Conservation (phyloP, 2,113 vertebrate species). For the Bubo blakistoni region DNA sequence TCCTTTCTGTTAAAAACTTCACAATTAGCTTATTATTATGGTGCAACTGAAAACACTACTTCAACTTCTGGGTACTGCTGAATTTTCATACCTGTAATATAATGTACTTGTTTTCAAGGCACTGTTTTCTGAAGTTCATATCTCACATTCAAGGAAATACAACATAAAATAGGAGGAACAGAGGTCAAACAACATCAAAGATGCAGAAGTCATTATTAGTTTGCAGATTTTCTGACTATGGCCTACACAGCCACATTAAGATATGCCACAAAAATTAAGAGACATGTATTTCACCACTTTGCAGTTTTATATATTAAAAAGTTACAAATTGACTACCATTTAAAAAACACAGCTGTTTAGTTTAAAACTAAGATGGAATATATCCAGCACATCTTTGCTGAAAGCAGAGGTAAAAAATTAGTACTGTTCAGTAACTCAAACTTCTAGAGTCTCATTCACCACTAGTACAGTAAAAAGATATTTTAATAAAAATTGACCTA, state of each 20-base stretch:
- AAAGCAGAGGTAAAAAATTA: neutral
- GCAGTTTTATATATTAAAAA: neutral
- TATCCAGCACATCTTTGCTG: neutral
- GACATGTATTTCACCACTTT: neutral
- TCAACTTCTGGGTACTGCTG: neutral
- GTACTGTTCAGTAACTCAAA: neutral
- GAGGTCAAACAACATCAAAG: neutral
- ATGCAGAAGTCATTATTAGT: neutral
- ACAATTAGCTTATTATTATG: neutral
- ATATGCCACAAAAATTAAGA: neutral
- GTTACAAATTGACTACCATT: neutral
- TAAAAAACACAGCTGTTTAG: neutral
- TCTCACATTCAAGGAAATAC: neutral
- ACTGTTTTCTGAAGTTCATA: neutral
- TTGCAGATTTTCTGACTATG: neutral
- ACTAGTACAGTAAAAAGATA: neutral
- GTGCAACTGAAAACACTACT: neutral
- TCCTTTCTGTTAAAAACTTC: neutral
- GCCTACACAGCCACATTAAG: neutral
- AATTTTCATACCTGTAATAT: neutral
- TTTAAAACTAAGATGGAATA: neutral
- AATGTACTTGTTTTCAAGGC: neutral
- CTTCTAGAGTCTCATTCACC: neutral
- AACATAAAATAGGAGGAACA: neutral
- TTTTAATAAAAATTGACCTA: neutral